Evolutionary conservation across 2,113 vertebrate species (phyloP), one percentile per base, ranked within the genome.

Genomic region (Shinisaurus crocodilurus): DNA sequence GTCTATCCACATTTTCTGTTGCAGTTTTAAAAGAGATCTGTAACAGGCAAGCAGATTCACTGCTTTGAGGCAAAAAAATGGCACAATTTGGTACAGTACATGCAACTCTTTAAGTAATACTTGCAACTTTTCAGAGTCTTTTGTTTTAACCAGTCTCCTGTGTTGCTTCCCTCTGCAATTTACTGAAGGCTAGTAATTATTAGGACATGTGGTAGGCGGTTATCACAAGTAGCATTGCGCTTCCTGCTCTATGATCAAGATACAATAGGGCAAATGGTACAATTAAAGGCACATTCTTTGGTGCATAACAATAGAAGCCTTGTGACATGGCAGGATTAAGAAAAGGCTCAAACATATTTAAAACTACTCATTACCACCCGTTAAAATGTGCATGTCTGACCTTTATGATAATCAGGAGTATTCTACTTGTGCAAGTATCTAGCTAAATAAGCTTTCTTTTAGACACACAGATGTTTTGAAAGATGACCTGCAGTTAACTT

Each of bases 261-360:
- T 93, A 96, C 96, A 96, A 95, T 95, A 97, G 97, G 97, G 97
- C 97, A 97, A 97, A 96, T 96, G 96, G 96, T 96, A 97, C 97
- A 97, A 97, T 97, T 97, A 97, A 96, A 97, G 96, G 93, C 96
- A 96, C 88, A 96, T 96, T 97, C 96, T 95, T 96, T 96, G 95
- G 97, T 97, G 97, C 97, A 97, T 96, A 97, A 97, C 97, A 97
- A 97, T 97, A 96, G 97, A 97, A 97, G 97, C 94, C 97, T 97
- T 93, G 95, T 97, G 97, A 97, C 97, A 97, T 92, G 96, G 97
- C 88, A 96, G 97, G 97, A 97, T 97, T 97, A 97, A 96, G 97
- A 96, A 97, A 97, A 97, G 97, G 96, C 95, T 98, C 95, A 97
- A 97, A 97, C 96, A 96, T 97, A 97, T 97, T 97, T 97, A 97